phyloP scores from a whole-genome alignment of 1,140 invertebrate species.

The Stenopsyche tienmushanensis region DNA sequence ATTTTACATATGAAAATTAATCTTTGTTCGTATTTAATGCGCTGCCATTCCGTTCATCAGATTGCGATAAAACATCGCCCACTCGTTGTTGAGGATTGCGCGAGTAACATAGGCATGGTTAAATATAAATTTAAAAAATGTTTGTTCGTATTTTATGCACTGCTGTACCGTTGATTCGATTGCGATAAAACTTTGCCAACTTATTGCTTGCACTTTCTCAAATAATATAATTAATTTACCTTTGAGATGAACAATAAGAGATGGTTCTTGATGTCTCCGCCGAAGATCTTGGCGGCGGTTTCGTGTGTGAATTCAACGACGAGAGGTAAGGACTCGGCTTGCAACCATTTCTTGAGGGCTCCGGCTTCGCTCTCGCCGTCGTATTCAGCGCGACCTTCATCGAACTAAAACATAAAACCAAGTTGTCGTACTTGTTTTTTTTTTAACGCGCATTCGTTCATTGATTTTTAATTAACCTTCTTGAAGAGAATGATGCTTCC shows the following conservation, averaged over 20 bases:
- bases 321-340: slow-evolving; percentile 82
- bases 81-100: no score
- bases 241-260: slow-evolving; percentile 94
- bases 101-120: no score
- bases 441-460: no score
- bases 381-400: slow-evolving; percentile 84
- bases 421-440: no score
- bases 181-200: no score
- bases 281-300: slow-evolving; percentile 95
- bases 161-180: no score
- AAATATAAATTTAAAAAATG: no score
- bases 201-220: neutral
- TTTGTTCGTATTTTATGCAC: no score
- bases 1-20: no score
- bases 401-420: slow-evolving; percentile 76
- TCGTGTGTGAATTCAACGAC: slow-evolving; percentile 98
- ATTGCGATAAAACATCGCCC: no score
- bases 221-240: slow-evolving; percentile 42
- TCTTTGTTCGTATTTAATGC: no score
- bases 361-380: slow-evolving; percentile 67
- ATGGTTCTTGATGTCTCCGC: slow-evolving; percentile 96
- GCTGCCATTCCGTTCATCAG: no score
- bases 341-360: slow-evolving; percentile 80
- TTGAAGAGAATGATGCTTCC: slow-evolving; percentile 85
- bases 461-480: slow-evolving; percentile 72